Evolutionary conservation across 2,113 vertebrate genomes (phyloP).

Genomic region (Rhynchomys soricoides): DNA sequence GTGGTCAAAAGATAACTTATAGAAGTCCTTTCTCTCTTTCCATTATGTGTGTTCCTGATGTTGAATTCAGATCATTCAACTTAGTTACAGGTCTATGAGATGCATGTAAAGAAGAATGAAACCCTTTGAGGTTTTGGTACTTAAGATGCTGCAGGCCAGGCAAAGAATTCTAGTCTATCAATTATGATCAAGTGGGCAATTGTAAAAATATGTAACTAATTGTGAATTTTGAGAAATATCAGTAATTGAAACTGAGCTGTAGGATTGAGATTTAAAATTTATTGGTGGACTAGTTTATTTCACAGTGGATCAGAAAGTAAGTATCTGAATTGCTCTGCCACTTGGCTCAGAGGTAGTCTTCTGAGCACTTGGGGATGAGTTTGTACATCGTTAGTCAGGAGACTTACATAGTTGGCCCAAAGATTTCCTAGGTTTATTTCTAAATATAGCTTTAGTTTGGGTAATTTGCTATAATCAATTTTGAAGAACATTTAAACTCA

Average conservation of each 20-base stretch:
- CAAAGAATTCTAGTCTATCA: not conserved
- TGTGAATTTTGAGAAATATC: conserved; percentile 8
- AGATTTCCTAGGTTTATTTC: conserved; percentile 77
- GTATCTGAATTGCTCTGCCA: not conserved
- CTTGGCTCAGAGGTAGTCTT: not conserved
- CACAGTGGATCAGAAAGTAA: conserved; percentile 24
- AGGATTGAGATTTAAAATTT: conserved; percentile 45
- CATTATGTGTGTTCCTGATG: not conserved
- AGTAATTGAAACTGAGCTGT: conserved; percentile 38
- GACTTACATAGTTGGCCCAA: conserved; percentile 72
- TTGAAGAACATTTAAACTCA: conserved; percentile 81
- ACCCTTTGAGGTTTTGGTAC: not conserved
- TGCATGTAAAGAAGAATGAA: not conserved
- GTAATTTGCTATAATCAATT: conserved; percentile 82
- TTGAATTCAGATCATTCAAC: not conserved
- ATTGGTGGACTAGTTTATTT: not conserved
- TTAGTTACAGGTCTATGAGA: not conserved
- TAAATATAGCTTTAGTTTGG: conserved; percentile 80
- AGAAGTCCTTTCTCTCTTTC: not conserved
- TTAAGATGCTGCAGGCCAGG: not conserved
- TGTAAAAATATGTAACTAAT: not conserved
- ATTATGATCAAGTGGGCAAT: conserved; percentile 6
- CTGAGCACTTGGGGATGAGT: conserved; percentile 53
- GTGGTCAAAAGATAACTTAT: not conserved
- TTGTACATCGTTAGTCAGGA: conserved; percentile 57